Percentiles rank a stretch among this genome's conserved stretches.
These are phyloP conservation scores for Arenaria interpres DNA, from an alignment of 2,113 vertebrate species.

Conservation along the genomic window DNA sequence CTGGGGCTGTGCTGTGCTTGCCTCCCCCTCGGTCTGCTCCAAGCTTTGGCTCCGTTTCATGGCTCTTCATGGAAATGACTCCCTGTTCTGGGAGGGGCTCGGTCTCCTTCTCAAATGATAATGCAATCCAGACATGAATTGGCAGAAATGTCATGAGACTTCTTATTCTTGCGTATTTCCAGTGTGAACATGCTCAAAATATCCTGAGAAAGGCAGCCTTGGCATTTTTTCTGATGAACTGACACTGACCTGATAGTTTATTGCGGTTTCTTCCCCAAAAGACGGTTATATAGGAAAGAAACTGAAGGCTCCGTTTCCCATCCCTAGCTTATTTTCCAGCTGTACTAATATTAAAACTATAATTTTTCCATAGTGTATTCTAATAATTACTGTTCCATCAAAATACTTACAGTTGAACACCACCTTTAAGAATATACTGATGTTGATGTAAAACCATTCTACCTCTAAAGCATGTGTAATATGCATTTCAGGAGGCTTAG, in stretches of 20 bases:
- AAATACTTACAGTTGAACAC: background rate
- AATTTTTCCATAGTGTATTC: background rate
- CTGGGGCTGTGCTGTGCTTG: rapidly evolving
- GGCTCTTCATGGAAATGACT: slow-evolving; percentile 43
- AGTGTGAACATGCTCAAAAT: slow-evolving; percentile 48
- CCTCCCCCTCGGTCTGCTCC: rapidly evolving
- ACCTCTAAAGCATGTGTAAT: background rate
- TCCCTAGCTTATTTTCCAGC: background rate
- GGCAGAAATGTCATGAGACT: slow-evolving; percentile 64
- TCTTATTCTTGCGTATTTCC: slow-evolving; percentile 51
- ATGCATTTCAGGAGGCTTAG: background rate
- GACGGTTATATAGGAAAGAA: background rate
- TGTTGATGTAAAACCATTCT: background rate
- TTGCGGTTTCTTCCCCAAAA: slow-evolving; percentile 40
- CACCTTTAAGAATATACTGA: background rate
- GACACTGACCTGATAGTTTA: slow-evolving; percentile 54
- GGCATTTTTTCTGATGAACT: slow-evolving; percentile 62
- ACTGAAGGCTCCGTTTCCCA: slow-evolving; percentile 7
- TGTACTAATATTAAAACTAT: background rate
- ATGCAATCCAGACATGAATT: slow-evolving; percentile 62
- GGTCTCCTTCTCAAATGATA: slow-evolving; percentile 17
- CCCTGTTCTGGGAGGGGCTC: background rate
- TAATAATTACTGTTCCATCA: background rate
- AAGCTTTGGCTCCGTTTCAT: background rate
- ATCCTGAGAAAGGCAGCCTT: slow-evolving; percentile 59